phyloP scores from a whole-genome alignment of 2,113 vertebrate species.

The Rousettus leschenaultii region DNA sequence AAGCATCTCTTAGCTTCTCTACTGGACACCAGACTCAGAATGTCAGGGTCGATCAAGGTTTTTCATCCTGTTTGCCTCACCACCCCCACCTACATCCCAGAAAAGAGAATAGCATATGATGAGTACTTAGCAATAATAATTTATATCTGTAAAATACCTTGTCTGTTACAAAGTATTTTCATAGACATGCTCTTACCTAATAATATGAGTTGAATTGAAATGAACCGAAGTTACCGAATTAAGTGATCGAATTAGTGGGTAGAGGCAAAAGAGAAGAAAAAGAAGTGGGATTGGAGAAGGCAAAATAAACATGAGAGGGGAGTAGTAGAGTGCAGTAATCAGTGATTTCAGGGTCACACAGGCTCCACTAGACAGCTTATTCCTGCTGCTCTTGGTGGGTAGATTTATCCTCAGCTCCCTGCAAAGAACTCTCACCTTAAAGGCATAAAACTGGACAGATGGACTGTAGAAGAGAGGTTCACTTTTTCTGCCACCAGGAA shows the following conservation, averaged over 20 bases:
- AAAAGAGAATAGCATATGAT: background rate
- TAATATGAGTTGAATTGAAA: constrained; percentile 15
- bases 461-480: background rate
- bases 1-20: background rate
- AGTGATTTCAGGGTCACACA: background rate
- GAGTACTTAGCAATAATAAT: background rate
- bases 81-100: background rate
- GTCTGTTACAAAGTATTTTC: background rate
- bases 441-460: background rate
- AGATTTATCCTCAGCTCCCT: background rate
- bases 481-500: background rate
- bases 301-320: background rate
- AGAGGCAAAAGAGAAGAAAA: background rate
- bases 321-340: background rate
- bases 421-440: background rate
- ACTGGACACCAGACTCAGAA: background rate
- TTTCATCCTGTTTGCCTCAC: background rate
- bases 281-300: background rate
- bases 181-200: background rate
- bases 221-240: background rate
- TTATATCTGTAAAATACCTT: constrained; percentile 20
- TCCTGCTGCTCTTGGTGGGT: background rate
- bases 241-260: background rate
- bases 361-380: background rate
- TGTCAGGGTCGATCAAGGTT: background rate